Evolutionary conservation across 1,140 invertebrate species (phyloP), one percentile per base, ranked within the genome.

Genomic region (Drosophila novamexicana): DNA sequence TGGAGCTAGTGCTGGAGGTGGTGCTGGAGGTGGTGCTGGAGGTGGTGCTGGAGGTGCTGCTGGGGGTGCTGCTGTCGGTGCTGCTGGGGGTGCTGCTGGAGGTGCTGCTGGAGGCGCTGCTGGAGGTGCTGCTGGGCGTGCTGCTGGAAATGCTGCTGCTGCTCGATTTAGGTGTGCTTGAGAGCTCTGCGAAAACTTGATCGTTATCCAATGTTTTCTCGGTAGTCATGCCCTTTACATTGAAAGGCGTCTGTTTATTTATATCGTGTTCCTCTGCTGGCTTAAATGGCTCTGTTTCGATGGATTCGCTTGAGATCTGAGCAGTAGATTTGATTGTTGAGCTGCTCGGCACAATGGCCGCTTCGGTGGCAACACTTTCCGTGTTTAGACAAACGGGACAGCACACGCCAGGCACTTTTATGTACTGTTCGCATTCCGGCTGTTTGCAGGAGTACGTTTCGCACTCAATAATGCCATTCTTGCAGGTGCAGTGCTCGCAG

Each of bases 401-500:
- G 47, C 90, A 91, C 7, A 59, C 50, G 10, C 8, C 16, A n/a
- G 32, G 32, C 29, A 18, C 14, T 36, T 18, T 47, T 1, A 36
- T 34, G 8, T 29, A n/a, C 12, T 59, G 47, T n/a, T 32, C 9
- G 42, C 57, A 59, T 7, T 57, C 18, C 2, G 14, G 44, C 12
- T 32, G 14, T 3, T 47, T 44, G 62, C 89, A 91, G 5, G 29
- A 1, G 0, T 22, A 6, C 1, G 2, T 1, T 3, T 14, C 22
- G 40, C 90, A 81, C 2, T 47, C 22, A 0, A 7, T 54, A 0
- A 69, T 9, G 7, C 72, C 77, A 34, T 66, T 39, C 1, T 22
- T n/a, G 37, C 89, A 91, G 0, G 4, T 50, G 22, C 89, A 91
- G 1, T 22, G 22, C 2, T 16, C 53, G 29, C 89, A 91, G 7